A percentile compares a stretch with the other conserved stretches of the same genome.
Conservation (phyloP, 2,113 vertebrate species). For the Chaetorhynchus papuensis region DNA sequence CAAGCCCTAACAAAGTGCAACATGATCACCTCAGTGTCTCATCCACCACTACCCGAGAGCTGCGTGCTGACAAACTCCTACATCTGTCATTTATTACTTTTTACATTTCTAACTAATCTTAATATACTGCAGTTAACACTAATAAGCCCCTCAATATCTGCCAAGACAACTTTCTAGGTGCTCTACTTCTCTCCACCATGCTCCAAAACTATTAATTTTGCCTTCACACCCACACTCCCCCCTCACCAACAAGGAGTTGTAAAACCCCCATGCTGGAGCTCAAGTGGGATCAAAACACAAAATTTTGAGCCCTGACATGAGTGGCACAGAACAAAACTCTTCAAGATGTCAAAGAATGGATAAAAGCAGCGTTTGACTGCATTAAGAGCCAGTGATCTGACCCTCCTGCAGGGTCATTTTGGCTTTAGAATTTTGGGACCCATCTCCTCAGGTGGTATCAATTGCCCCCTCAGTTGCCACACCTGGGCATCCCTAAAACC, state of each 20-base stretch:
- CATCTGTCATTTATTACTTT: not conserved
- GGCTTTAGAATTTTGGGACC: not conserved
- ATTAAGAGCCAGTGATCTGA: not conserved
- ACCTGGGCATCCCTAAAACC: not conserved
- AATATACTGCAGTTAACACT: not conserved
- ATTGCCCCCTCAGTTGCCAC: not conserved
- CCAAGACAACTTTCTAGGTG: not conserved
- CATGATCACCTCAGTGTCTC: not conserved
- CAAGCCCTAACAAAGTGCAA: not conserved
- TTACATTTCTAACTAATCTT: not conserved
- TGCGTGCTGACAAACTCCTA: not conserved
- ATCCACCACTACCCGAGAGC: not conserved
- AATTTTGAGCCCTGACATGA: not conserved
- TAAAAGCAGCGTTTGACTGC: not conserved
- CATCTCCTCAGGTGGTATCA: not conserved
- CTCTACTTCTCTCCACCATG: not conserved
- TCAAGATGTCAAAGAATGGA: not conserved
- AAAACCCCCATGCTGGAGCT: not conserved
- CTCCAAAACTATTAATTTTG: not conserved
- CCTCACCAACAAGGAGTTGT: not conserved
- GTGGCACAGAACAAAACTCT: not conserved
- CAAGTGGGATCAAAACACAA: accelerated
- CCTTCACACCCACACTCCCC: not conserved
- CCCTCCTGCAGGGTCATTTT: not conserved
- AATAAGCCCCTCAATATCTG: not conserved